Conservation (phyloP, 2,888 invertebrate species). For the Oxyteleia sp. region DNA sequence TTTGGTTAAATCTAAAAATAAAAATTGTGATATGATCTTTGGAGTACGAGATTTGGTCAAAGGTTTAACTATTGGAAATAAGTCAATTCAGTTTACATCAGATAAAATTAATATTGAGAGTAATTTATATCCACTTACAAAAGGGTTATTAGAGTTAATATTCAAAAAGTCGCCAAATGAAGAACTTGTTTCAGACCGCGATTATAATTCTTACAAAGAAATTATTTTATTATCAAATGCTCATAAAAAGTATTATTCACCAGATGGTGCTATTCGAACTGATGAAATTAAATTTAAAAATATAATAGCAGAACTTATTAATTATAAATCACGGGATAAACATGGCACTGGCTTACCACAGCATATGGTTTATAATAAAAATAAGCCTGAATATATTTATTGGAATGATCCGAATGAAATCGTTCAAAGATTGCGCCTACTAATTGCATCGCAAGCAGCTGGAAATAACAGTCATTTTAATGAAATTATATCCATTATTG, state of each 20-base stretch:
- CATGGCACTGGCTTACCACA: not conserved
- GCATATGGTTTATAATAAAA: not conserved
- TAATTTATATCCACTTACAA: not conserved
- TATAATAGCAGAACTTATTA: too few relatives aligned
- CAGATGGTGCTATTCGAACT: not conserved
- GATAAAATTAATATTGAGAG: not conserved
- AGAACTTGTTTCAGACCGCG: not conserved
- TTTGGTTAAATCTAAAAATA: too few relatives aligned
- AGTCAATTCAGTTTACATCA: not conserved
- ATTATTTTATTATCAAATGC: slow-evolving; percentile 1
- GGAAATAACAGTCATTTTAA: slow-evolving; percentile 61
- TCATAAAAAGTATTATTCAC: not conserved
- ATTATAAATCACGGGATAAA: too few relatives aligned
- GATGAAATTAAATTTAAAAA: not conserved
- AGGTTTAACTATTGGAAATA: too few relatives aligned
- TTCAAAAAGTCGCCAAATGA: not conserved
- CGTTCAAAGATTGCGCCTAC: slow-evolving; percentile 57
- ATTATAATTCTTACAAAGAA: not conserved
- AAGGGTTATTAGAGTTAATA: not conserved
- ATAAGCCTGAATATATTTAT: slow-evolving; percentile 56
- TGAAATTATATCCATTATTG: slow-evolving; percentile 69
- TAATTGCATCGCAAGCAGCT: slow-evolving; percentile 59
- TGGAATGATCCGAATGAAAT: slow-evolving; percentile 71
- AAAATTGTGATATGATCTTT: too few relatives aligned
- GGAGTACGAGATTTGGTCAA: too few relatives aligned